Evolutionary conservation across 2,888 invertebrate genomes (phyloP), one percentile per base, ranked within the genome.

Genomic region (Heliconius erato): DNA sequence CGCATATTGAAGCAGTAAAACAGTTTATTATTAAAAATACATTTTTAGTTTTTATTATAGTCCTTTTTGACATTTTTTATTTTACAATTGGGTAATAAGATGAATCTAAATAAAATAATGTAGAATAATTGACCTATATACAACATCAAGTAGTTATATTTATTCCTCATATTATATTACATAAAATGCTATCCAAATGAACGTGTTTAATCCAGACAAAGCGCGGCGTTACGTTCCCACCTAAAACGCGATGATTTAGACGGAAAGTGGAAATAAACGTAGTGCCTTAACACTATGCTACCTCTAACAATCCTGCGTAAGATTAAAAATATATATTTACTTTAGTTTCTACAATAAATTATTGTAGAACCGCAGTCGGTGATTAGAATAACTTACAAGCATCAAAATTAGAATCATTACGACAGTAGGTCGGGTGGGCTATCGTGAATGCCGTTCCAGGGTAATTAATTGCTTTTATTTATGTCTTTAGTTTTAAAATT

Each of bases 1-100:
- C 87, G 89, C 95, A 92, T 92, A 94, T 93, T 93, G 93, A 87
- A 91, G 91, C 89, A 90, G 90, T 95, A 92, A 95, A 94, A 91
- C 85, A 82, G 93, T 94, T 94, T 93, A 95, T 91, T 91, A 91
- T 92, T 88, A 88, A 89, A 82, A 63, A 92, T 91, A 92, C 93
- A 92, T 93, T 92, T 90, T 88, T 85, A 84, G 85, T 35, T 63
- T 59, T 76, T 35, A 63, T 76, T 76, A 63, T 40, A 40, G 54
- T 32, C 23, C n/a, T 35, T 59, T 26, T 72, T 72, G 44, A 11
- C 7, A 44, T n/a, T 26, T 44, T 72, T 72, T n/a, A 14, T 71
- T 40, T n/a, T 72, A 44, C 26, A 72, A 44, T 72, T 69, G 26
- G 71, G 14, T 72, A 44, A 26, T 44, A 72, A 71, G 71, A 26